These are phyloP conservation scores for Dicycla oo DNA, from an alignment of 2,888 invertebrate genomes.

Conservation along the genomic window DNA sequence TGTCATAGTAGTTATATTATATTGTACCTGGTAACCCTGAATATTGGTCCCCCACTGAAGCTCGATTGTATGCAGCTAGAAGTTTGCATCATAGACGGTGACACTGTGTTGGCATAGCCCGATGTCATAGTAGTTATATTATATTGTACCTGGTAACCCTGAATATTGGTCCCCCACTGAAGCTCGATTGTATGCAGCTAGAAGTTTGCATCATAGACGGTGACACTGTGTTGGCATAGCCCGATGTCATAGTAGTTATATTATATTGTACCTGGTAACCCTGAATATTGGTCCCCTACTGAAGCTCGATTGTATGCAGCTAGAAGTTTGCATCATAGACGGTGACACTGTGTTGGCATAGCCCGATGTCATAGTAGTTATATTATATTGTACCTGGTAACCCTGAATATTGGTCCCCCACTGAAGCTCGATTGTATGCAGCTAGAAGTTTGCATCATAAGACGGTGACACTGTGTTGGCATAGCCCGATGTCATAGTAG, in stretches of 20 bases:
- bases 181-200: no score
- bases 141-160: no score
- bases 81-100: no score
- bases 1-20: no score
- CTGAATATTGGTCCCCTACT: constrained; percentile 92
- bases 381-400: constrained; percentile 67
- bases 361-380: neutral
- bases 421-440: constrained; percentile 92
- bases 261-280: constrained; percentile 68
- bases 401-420: constrained; percentile 91
- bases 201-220: no score
- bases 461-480: constrained; percentile 82
- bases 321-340: constrained; percentile 91
- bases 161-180: no score
- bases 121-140: no score
- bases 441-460: constrained; percentile 91
- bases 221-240: no score
- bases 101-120: no score
- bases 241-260: neutral
- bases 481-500: neutral
- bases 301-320: constrained; percentile 91
- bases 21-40: no score
- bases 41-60: no score
- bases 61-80: no score
- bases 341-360: constrained; percentile 79